Conservation (phyloP, 2,113 vertebrate genomes). For the Grallaria varia region DNA sequence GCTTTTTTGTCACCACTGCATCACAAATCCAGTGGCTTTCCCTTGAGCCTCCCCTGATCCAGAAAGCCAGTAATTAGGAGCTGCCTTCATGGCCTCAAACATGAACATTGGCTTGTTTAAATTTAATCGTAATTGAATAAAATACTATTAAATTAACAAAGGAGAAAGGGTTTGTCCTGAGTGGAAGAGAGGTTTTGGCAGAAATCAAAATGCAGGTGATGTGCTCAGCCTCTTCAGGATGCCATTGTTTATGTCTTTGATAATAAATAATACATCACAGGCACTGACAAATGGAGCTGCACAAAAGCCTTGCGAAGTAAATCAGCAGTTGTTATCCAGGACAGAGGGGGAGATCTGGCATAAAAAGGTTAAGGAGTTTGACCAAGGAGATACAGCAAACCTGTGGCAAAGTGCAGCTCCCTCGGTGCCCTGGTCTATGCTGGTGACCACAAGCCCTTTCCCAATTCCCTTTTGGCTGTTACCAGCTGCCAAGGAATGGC, state of each 20-base stretch:
- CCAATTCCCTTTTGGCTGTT: not conserved
- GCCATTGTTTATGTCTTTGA: conserved; percentile 30
- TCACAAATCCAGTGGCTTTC: not conserved
- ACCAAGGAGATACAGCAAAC: not conserved
- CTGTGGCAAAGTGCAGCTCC: not conserved
- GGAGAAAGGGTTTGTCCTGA: not conserved
- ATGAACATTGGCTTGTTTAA: not conserved
- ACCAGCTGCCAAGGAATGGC: not conserved
- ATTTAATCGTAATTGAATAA: not conserved
- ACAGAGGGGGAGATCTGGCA: not conserved
- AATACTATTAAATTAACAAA: not conserved
- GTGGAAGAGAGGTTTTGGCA: not conserved
- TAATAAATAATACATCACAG: conserved; percentile 52
- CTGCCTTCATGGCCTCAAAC: not conserved
- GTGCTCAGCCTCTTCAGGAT: not conserved
- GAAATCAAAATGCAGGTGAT: conserved; percentile 59
- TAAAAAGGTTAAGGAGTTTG: not conserved
- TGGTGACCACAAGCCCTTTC: not conserved
- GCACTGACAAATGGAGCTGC: conserved; percentile 43
- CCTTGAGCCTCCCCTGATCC: not conserved
- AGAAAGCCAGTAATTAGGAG: not conserved
- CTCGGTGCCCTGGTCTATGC: not conserved
- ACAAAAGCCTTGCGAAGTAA: conserved; percentile 22
- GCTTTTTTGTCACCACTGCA: not conserved
- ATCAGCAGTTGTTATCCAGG: conserved; percentile 31